Evolutionary conservation across 2,113 vertebrate genomes (phyloP).

Genomic region (Polypterus senegalus): DNA sequence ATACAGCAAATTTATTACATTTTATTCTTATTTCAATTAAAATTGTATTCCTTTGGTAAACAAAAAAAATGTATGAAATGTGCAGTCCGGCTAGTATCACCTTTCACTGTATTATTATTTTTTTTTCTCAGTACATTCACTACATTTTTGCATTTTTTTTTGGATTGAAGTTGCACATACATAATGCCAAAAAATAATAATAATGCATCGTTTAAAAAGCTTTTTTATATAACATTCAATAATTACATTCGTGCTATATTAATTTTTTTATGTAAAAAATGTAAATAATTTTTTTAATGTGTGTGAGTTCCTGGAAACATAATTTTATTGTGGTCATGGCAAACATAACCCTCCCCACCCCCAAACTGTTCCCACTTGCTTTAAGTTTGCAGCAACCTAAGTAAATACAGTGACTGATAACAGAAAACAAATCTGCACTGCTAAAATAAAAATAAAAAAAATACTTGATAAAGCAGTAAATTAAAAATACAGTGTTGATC

Average conservation of each 20-base stretch:
- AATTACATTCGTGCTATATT: conserved; percentile 30
- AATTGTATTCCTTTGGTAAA: conserved; percentile 65
- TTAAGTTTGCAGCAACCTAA: too few species aligned
- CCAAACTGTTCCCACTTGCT: too few species aligned
- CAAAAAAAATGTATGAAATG: conserved; percentile 51
- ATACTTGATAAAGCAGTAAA: too few species aligned
- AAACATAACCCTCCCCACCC: too few species aligned
- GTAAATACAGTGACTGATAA: too few species aligned
- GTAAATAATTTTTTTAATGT: too few species aligned
- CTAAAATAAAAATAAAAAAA: too few species aligned
- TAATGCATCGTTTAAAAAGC: conserved; percentile 30
- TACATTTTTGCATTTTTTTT: conserved; percentile 54
- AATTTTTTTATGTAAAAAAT: conserved; percentile 5
- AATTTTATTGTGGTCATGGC: too few species aligned
- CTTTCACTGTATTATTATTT: conserved; percentile 23
- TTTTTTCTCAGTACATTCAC: conserved; percentile 46
- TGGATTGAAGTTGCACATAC: conserved; percentile 28
- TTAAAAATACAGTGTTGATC: conserved; percentile 46
- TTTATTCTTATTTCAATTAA: conserved; percentile 38
- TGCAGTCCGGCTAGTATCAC: conserved; percentile 55
- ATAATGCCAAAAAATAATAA: conserved; percentile 33
- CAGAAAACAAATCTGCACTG: too few species aligned
- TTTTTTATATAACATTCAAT: conserved; percentile 44
- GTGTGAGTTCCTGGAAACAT: too few species aligned
- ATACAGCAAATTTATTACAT: conserved; percentile 53